phyloP scores from a whole-genome alignment of 2,888 invertebrate species.

The Troilus luridus region DNA sequence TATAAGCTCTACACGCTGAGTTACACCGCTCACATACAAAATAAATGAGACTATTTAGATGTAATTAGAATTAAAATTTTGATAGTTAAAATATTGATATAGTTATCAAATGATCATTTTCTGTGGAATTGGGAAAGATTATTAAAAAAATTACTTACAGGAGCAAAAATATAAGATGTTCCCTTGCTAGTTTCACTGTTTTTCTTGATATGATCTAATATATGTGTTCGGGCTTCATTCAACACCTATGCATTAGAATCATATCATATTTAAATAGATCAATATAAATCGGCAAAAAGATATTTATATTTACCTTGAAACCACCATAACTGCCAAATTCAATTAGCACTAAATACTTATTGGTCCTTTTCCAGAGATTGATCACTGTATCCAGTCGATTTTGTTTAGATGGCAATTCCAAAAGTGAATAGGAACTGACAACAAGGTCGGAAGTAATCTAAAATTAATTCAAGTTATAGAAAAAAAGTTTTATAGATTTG shows the following conservation, averaged over 20 bases:
- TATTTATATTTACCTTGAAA: conserved; percentile 74
- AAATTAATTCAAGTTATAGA: conserved; percentile 65
- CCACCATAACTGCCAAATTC: conserved; percentile 89
- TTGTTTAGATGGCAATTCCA: conserved; percentile 81
- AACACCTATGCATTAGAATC: conserved; percentile 71
- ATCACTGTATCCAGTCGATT: conserved; percentile 79
- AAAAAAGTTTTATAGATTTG: not conserved
- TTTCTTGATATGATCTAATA: conserved; percentile 70
- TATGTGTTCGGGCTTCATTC: conserved; percentile 87
- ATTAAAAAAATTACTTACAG: conserved; percentile 73
- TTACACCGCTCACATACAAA: too few species aligned
- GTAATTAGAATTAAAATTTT: too few species aligned
- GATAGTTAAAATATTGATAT: too few species aligned
- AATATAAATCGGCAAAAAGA: not conserved
- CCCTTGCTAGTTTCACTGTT: not conserved
- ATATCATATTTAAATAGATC: not conserved
- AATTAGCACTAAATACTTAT: conserved; percentile 84
- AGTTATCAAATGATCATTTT: conserved; percentile 36
- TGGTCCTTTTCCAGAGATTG: conserved; percentile 90
- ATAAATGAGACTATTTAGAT: too few species aligned
- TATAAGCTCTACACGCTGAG: too few species aligned
- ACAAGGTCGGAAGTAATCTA: conserved; percentile 84
- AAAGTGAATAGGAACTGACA: conserved; percentile 83
- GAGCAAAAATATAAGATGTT: conserved; percentile 78
- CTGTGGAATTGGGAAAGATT: conserved; percentile 24